A percentile compares a stretch with the other conserved stretches of the same genome.
Conservation (phyloP, 2,113 vertebrate species). For the Zeus faber region DNA sequence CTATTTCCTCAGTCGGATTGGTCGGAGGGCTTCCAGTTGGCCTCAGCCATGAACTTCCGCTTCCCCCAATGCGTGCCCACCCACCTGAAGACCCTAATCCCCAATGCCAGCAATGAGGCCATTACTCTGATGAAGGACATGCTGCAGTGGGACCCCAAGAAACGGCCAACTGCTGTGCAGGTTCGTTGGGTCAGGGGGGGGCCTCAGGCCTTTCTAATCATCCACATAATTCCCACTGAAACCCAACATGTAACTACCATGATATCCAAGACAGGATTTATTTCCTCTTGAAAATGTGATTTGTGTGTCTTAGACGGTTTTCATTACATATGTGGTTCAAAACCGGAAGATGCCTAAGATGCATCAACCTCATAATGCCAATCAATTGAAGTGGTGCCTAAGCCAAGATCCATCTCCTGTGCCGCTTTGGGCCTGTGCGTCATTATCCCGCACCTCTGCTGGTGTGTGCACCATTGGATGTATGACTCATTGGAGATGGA, state of each 20-base stretch:
- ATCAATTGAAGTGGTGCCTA: slow-evolving; percentile 12
- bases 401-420: neutral
- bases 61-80: slow-evolving; percentile 95
- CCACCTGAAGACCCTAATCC: slow-evolving; percentile 93
- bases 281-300: too few relatives aligned
- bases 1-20: slow-evolving; percentile 83
- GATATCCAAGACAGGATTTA: too few relatives aligned
- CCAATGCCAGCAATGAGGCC: slow-evolving; percentile 93
- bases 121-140: slow-evolving; percentile 88
- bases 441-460: too few relatives aligned
- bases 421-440: neutral
- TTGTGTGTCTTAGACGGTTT: too few relatives aligned
- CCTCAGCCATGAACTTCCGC: slow-evolving; percentile 92
- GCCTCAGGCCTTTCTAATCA: too few relatives aligned
- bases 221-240: too few relatives aligned
- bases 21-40: slow-evolving; percentile 93
- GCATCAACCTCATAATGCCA: slow-evolving; percentile 16
- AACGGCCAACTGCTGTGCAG: slow-evolving; percentile 90
- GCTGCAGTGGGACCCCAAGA: slow-evolving; percentile 94
- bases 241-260: too few relatives aligned
- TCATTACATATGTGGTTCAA: too few relatives aligned
- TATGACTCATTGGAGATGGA: neutral
- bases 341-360: too few relatives aligned
- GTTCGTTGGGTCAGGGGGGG: slow-evolving; percentile 62
- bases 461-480: neutral